A percentile compares a stretch with the other conserved stretches of the same genome.
phyloP scores from a whole-genome alignment of 2,113 vertebrate species.

The Reinhardtius hippoglossoides region DNA sequence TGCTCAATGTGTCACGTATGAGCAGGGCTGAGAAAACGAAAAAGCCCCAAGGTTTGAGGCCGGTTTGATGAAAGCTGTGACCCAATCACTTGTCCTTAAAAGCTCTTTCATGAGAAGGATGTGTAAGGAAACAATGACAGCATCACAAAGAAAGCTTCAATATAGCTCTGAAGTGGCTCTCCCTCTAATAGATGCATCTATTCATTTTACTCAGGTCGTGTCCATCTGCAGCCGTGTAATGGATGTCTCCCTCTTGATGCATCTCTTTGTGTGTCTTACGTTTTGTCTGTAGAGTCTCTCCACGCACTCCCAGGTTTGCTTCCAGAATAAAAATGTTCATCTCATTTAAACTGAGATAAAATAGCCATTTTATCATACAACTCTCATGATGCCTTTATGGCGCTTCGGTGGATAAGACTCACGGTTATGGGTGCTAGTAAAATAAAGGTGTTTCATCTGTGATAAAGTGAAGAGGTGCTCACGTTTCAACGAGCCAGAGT shows the following conservation, averaged over 20 bases:
- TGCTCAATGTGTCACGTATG: slow-evolving; percentile 19
- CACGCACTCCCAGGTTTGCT: background rate
- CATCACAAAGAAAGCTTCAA: slow-evolving; percentile 6
- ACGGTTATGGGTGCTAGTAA: background rate
- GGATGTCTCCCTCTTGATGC: background rate
- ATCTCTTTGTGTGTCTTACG: background rate
- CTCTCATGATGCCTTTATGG: slow-evolving; percentile 4
- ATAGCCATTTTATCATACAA: background rate
- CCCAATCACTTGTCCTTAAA: slow-evolving; percentile 47
- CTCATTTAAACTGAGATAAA: background rate
- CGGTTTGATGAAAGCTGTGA: slow-evolving; percentile 57
- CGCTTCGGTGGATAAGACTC: background rate
- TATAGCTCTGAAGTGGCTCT: slow-evolving; percentile 25
- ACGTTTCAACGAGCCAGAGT: background rate
- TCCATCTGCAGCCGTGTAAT: slow-evolving; percentile 11
- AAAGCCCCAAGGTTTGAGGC: slow-evolving; percentile 42
- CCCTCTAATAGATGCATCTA: slow-evolving; percentile 33
- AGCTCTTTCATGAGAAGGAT: slow-evolving; percentile 43
- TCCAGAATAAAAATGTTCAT: background rate
- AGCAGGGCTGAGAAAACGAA: slow-evolving; percentile 19
- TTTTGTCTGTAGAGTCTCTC: background rate
- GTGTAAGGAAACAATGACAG: slow-evolving; percentile 32
- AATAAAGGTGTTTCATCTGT: background rate
- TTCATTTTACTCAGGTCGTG: slow-evolving; percentile 37
- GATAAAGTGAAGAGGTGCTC: background rate